Evolutionary conservation across 2,797 vertebrate species (phyloP).

Genomic region (Xenops minutus): DNA sequence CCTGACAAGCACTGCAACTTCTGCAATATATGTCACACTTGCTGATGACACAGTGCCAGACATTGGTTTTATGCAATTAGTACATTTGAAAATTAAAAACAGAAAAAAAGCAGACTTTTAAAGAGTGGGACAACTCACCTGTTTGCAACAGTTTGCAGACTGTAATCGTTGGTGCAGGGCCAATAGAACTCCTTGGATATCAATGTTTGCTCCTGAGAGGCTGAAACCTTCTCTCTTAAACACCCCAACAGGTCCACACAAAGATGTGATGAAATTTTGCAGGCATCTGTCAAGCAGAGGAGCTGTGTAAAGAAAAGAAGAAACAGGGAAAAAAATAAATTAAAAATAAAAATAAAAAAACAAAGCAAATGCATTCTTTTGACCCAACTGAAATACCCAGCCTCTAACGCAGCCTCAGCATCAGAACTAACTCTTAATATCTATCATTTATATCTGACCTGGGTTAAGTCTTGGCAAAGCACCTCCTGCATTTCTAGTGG

Average conservation of each 20-base stretch:
- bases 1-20: constrained; percentile 72
- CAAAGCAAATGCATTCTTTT: constrained; percentile 64
- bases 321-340: not conserved
- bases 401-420: constrained; percentile 47
- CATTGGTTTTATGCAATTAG: constrained; percentile 19
- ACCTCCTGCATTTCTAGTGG: constrained; percentile 79
- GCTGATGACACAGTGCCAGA: constrained; percentile 71
- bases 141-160: constrained; percentile 70
- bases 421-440: constrained; percentile 74
- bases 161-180: constrained; percentile 70
- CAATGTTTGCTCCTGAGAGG: constrained; percentile 74
- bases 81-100: constrained; percentile 47
- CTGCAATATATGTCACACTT: constrained; percentile 70
- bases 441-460: constrained; percentile 80
- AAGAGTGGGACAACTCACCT: constrained; percentile 79
- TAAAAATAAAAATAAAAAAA: not conserved
- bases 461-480: constrained; percentile 75
- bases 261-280: constrained; percentile 76
- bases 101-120: constrained; percentile 53
- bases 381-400: constrained; percentile 60
- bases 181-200: constrained; percentile 70
- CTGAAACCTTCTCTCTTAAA: constrained; percentile 76
- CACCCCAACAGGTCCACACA: constrained; percentile 73
- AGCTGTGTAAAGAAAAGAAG: constrained; percentile 51
- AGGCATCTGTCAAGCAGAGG: constrained; percentile 74